Evolutionary conservation across 2,113 vertebrate genomes (phyloP).

Genomic region (Donacobius atricapilla): DNA sequence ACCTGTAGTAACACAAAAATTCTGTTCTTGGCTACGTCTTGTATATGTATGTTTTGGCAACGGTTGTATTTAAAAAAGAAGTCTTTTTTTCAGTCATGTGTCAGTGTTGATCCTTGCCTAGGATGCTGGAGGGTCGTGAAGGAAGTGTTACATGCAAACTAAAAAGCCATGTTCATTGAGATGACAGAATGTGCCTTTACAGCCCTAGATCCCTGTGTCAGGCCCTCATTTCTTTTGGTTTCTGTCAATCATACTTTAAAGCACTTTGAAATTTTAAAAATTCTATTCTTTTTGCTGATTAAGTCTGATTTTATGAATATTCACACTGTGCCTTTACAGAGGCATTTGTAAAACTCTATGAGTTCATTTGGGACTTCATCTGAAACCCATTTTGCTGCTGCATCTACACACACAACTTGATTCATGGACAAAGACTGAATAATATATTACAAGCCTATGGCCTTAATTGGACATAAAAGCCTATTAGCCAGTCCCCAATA

Average conservation of each 20-base stretch:
- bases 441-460: not conserved
- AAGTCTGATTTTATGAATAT: not conserved
- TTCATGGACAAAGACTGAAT: not conserved
- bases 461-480: not conserved
- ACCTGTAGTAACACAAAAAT: not conserved
- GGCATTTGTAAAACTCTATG: not conserved
- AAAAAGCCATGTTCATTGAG: not conserved
- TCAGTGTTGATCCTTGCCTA: not conserved
- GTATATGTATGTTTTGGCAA: not conserved
- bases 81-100: not conserved
- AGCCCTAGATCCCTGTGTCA: not conserved
- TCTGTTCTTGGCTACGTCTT: not conserved
- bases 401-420: not conserved
- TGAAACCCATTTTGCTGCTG: not conserved
- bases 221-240: not conserved
- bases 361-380: not conserved
- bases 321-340: not conserved
- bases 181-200: not conserved
- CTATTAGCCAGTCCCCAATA: not conserved
- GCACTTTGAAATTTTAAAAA: not conserved
- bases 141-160: not conserved
- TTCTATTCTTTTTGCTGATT: not conserved
- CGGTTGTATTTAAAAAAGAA: not conserved
- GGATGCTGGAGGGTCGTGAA: not conserved
- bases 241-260: not conserved